Conservation (phyloP, 1,140 invertebrate species). For the Antheraea pernyi region DNA sequence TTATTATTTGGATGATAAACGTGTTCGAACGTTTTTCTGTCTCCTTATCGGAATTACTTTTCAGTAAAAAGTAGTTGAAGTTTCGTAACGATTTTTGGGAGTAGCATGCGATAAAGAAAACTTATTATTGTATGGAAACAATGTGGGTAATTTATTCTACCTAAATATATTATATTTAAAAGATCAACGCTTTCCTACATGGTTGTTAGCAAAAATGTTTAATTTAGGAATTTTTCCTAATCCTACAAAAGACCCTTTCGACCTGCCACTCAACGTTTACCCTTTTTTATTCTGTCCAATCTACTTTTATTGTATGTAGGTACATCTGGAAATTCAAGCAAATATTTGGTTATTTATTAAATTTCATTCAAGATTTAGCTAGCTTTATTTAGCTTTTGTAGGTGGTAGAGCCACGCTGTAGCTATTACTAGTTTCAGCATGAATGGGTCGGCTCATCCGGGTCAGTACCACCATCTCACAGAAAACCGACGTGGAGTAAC, state of each 20-base stretch:
- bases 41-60: no score
- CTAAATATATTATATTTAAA: background rate
- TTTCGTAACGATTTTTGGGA: no score
- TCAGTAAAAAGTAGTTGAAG: no score
- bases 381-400: no score
- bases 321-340: background rate
- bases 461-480: no score
- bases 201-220: slow-evolving; percentile 2
- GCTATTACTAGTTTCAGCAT: no score
- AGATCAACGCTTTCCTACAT: background rate
- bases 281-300: slow-evolving; percentile 3
- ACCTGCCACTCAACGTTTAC: background rate
- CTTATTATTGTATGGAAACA: no score
- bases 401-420: no score
- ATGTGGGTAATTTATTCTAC: background rate
- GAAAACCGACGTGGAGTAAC: no score
- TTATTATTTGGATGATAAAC: no score
- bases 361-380: background rate
- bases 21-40: no score
- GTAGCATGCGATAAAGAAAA: background rate
- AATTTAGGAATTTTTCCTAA: background rate
- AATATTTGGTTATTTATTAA: background rate
- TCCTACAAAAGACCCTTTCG: background rate
- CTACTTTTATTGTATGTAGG: background rate
- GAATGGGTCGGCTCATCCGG: no score